Evolutionary conservation across 2,113 vertebrate species (phyloP).

Genomic region (Mormyrus lacerda): DNA sequence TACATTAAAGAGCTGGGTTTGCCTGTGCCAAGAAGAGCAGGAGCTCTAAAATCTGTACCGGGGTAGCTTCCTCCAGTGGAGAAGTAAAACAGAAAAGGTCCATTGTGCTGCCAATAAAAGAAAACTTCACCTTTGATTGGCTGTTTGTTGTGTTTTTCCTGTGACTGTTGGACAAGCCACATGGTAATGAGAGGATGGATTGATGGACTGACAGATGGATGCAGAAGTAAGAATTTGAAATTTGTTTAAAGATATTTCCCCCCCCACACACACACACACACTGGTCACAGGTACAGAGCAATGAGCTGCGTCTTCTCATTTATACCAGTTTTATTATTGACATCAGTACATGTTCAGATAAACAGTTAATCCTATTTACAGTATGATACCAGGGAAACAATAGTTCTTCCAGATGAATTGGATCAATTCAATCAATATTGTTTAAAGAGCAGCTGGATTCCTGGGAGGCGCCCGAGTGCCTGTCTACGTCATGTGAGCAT

Average conservation of each 20-base stretch:
- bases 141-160: not conserved
- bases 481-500: not conserved
- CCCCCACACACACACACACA: not conserved
- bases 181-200: not conserved
- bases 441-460: not conserved
- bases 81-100: not conserved
- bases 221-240: not conserved
- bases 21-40: not conserved
- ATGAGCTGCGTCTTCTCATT: not conserved
- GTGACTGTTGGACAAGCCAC: not conserved
- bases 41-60: not conserved
- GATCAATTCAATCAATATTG: not conserved
- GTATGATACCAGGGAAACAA: not conserved
- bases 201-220: not conserved
- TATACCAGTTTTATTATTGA: not conserved
- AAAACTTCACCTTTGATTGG: not conserved
- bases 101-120: not conserved
- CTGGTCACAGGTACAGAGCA: not conserved
- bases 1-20: not conserved
- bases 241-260: not conserved
- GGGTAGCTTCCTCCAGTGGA: not conserved
- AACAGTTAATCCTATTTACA: not conserved
- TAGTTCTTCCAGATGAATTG: not conserved
- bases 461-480: not conserved
- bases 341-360: not conserved